A percentile compares a stretch with the other conserved stretches of the same genome.
Evolutionary conservation across 1,140 invertebrate species (phyloP).

Genomic region (Pteromalus puparum): DNA sequence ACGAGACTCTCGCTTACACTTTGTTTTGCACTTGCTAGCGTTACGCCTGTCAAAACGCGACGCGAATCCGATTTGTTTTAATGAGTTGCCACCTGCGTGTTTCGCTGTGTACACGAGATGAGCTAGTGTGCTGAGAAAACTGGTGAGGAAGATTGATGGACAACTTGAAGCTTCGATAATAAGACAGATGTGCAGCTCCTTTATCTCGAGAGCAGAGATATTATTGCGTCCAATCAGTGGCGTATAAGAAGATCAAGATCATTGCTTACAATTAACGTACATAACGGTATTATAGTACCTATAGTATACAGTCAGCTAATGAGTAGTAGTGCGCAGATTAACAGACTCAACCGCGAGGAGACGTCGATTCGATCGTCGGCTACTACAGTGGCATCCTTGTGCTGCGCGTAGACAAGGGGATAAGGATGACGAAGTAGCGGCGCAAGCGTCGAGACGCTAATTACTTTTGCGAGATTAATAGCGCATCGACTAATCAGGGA

Average conservation of each 20-base stretch:
- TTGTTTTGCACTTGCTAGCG: slow-evolving; percentile 24
- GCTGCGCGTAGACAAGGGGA: neutral
- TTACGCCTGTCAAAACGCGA: neutral
- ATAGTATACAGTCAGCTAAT: neutral
- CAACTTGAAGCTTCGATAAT: too few relatives aligned
- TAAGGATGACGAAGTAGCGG: slow-evolving; percentile 39
- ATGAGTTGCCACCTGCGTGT: neutral
- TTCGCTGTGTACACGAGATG: too few relatives aligned
- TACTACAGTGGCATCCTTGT: neutral
- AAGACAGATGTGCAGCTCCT: too few relatives aligned
- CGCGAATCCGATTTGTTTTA: slow-evolving; percentile 18
- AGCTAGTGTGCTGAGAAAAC: too few relatives aligned
- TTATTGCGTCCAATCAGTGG: too few relatives aligned
- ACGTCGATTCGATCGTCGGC: neutral
- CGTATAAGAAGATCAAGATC: neutral
- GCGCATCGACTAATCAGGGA: slow-evolving; percentile 39
- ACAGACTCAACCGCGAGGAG: neutral
- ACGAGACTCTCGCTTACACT: neutral
- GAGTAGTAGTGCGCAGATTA: slow-evolving; percentile 3
- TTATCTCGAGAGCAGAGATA: too few relatives aligned
- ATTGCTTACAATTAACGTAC: neutral
- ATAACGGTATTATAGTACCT: too few relatives aligned
- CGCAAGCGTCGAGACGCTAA: neutral
- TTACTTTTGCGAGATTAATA: slow-evolving; percentile 50
- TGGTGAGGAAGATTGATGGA: too few relatives aligned